Conservation (phyloP, 1,140 invertebrate species). For the Eubasilissa regina region DNA sequence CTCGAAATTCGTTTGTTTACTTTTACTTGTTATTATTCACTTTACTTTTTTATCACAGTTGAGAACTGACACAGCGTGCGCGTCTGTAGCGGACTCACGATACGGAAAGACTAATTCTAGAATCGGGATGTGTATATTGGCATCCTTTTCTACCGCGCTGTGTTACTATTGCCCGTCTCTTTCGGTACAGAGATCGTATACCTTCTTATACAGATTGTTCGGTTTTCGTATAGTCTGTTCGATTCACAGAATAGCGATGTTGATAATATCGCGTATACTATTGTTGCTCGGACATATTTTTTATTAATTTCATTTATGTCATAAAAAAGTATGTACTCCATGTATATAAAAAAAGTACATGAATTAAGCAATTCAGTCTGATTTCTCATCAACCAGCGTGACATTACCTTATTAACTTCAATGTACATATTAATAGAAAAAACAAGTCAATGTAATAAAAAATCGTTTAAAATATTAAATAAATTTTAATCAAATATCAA, state of each 20-base stretch:
- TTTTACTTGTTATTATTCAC: slow-evolving; percentile 23
- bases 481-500: too few species aligned
- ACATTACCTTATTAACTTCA: too few species aligned
- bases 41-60: neutral
- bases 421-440: too few species aligned
- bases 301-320: too few species aligned
- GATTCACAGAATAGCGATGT: neutral
- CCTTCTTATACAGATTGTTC: slow-evolving; percentile 3
- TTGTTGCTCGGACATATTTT: neutral
- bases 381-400: too few species aligned
- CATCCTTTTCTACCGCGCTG: neutral
- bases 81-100: neutral
- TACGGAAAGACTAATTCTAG: slow-evolving; percentile 29
- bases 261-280: neutral
- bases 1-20: slow-evolving; percentile 18
- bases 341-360: too few species aligned
- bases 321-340: too few species aligned
- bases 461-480: too few species aligned
- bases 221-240: slow-evolving; percentile 16
- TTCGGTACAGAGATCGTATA: slow-evolving; percentile 21
- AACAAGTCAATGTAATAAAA: too few species aligned
- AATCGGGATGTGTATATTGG: slow-evolving; percentile 27
- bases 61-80: slow-evolving; percentile 1
- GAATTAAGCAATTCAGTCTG: too few species aligned
- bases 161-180: neutral